These are phyloP conservation scores for Pollenia griseotomentosa DNA, from an alignment of 2,888 invertebrate species.

Conservation along the genomic window DNA sequence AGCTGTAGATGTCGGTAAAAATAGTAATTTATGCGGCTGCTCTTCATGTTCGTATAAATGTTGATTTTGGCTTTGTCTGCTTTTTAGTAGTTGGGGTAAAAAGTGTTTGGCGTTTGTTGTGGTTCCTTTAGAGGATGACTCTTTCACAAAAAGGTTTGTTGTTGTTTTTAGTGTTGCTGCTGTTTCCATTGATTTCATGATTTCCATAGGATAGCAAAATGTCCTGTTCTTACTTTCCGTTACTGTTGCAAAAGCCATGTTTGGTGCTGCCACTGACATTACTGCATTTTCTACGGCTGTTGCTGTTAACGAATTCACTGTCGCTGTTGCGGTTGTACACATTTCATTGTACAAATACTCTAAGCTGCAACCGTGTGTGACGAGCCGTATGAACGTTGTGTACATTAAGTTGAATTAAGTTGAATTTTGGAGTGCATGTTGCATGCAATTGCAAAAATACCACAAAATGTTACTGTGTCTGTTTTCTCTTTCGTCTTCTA, in stretches of 20 bases:
- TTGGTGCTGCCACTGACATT: slow-evolving; percentile 17
- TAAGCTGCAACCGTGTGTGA: slow-evolving; percentile 78
- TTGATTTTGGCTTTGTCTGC: slow-evolving; percentile 54
- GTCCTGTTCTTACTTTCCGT: slow-evolving; percentile 52
- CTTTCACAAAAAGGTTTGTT: slow-evolving; percentile 57
- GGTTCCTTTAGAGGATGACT: slow-evolving; percentile 57
- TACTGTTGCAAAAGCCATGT: slow-evolving; percentile 27
- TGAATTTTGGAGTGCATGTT: slow-evolving; percentile 76
- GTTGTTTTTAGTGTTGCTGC: slow-evolving; percentile 14
- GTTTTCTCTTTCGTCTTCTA: slow-evolving; percentile 32
- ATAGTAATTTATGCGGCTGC: slow-evolving; percentile 30
- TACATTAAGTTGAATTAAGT: slow-evolving; percentile 77
- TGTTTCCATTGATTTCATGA: slow-evolving; percentile 61
- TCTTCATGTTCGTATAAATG: slow-evolving; percentile 8
- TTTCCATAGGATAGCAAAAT: slow-evolving; percentile 42
- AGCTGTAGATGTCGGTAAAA: slow-evolving; percentile 2
- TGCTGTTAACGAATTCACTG: slow-evolving; percentile 56
- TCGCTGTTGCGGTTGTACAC: slow-evolving; percentile 75
- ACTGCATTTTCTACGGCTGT: slow-evolving; percentile 55
- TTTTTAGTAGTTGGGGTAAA: slow-evolving; percentile 65
- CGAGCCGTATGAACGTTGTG: slow-evolving; percentile 80
- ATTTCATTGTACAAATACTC: slow-evolving; percentile 82
- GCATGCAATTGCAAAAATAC: slow-evolving; percentile 76
- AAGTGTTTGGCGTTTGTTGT: slow-evolving; percentile 67
- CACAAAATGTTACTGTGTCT: slow-evolving; percentile 69